Percentiles rank a stretch among this genome's conserved stretches.
Evolutionary conservation across 2,113 vertebrate genomes (phyloP).

Genomic region (Dolichallabes microphthalmus): DNA sequence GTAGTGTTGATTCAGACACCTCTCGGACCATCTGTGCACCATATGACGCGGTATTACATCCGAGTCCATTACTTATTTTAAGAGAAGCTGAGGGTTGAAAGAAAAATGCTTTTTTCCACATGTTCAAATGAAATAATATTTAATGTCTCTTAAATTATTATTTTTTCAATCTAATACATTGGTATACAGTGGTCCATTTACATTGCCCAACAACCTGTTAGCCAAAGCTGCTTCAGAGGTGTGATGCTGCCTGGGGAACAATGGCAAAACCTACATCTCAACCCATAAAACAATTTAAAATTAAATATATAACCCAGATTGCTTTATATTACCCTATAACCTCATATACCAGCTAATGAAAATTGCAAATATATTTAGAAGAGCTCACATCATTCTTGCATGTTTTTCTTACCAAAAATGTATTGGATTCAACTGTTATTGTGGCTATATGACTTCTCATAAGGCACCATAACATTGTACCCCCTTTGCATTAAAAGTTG

Average conservation of each 20-base stretch:
- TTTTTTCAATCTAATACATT: slow-evolving; percentile 10
- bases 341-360: neutral
- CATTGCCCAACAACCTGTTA: neutral
- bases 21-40: neutral
- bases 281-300: slow-evolving; percentile 11
- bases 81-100: neutral
- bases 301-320: neutral
- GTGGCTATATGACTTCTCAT: slow-evolving; percentile 19
- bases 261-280: neutral
- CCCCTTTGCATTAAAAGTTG: neutral
- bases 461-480: slow-evolving; percentile 24
- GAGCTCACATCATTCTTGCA: neutral
- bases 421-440: slow-evolving; percentile 10
- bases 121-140: neutral
- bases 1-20: slow-evolving; percentile 7
- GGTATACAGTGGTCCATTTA: slow-evolving; percentile 13
- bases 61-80: neutral
- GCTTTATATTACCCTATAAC: neutral
- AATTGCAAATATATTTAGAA: neutral
- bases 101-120: neutral
- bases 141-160: neutral
- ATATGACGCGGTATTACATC: slow-evolving; percentile 8
- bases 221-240: neutral
- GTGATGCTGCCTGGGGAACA: neutral
- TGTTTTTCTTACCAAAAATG: slow-evolving; percentile 4